These are phyloP conservation scores for Calyptommatus sinebrachiatus DNA, from an alignment of 2,113 vertebrate species.

Conservation along the genomic window DNA sequence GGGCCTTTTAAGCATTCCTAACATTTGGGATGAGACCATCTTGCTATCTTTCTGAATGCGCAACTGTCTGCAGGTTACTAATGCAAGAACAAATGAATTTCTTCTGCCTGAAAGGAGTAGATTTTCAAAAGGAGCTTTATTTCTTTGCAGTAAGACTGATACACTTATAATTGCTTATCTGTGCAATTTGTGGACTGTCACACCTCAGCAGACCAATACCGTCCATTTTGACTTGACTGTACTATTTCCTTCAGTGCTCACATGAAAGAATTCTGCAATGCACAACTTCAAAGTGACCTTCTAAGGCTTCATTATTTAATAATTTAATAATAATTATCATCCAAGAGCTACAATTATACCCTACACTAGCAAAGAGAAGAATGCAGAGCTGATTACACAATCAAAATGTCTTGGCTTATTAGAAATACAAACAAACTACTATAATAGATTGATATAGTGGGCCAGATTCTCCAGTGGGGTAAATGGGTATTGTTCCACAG, in stretches of 20 bases:
- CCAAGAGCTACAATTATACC: constrained; percentile 43
- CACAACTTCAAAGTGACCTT: constrained; percentile 46
- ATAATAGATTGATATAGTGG: constrained; percentile 19
- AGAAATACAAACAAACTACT: constrained; percentile 49
- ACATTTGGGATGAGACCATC: constrained; percentile 53
- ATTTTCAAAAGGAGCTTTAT: constrained; percentile 44
- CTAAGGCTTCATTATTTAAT: constrained; percentile 44
- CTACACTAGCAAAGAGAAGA: constrained; percentile 31
- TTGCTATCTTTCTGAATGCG: constrained; percentile 50
- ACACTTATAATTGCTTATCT: constrained; percentile 33
- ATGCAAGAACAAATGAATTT: constrained; percentile 53
- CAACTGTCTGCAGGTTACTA: constrained; percentile 41
- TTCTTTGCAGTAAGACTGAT: constrained; percentile 22
- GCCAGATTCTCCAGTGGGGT: constrained; percentile 12
- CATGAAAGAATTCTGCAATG: constrained; percentile 18
- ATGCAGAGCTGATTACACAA: constrained; percentile 35
- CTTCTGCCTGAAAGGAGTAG: constrained; percentile 46
- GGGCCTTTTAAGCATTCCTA: constrained; percentile 36
- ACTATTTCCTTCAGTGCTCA: constrained; percentile 6
- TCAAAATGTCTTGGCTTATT: constrained; percentile 48
- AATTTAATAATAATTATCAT: constrained; percentile 55
- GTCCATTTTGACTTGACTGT: constrained; percentile 28
- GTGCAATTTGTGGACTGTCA: constrained; percentile 33
- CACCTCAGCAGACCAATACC: neutral
- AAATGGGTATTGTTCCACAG: constrained; percentile 22